phyloP scores from a whole-genome alignment of 2,113 vertebrate genomes.

The Physeter macrocephalus region DNA sequence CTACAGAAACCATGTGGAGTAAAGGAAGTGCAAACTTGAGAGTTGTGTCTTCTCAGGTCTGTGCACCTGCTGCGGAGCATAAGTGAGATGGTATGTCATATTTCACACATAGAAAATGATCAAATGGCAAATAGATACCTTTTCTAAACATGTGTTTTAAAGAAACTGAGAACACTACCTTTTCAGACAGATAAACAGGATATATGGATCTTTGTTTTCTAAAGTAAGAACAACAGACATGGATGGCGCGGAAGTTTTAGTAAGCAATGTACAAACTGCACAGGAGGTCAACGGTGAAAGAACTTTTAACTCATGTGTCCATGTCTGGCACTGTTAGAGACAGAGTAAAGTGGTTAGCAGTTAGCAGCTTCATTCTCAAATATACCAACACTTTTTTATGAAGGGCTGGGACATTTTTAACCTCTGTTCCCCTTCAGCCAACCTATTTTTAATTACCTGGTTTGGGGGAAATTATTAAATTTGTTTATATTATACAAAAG shows the following conservation, averaged over 20 bases:
- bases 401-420: not conserved
- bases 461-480: not conserved
- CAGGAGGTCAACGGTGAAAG: not conserved
- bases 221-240: not conserved
- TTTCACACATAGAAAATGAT: constrained; percentile 4
- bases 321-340: not conserved
- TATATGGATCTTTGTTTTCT: not conserved
- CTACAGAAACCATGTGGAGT: constrained; percentile 22
- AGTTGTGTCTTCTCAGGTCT: constrained; percentile 41
- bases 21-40: not conserved
- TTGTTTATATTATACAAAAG: not conserved
- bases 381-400: not conserved
- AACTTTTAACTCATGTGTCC: not conserved
- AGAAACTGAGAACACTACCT: not conserved
- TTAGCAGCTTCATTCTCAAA: not conserved
- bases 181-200: not conserved
- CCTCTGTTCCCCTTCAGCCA: not conserved
- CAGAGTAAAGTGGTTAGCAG: not conserved
- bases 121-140: not conserved
- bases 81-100: not conserved
- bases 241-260: not conserved
- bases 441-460: not conserved
- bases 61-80: constrained; percentile 45
- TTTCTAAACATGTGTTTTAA: not conserved
- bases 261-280: not conserved